Base-by-base conservation (phyloP, 2,888 invertebrate genomes). In the Oegoconia quadripuncta region DNA sequence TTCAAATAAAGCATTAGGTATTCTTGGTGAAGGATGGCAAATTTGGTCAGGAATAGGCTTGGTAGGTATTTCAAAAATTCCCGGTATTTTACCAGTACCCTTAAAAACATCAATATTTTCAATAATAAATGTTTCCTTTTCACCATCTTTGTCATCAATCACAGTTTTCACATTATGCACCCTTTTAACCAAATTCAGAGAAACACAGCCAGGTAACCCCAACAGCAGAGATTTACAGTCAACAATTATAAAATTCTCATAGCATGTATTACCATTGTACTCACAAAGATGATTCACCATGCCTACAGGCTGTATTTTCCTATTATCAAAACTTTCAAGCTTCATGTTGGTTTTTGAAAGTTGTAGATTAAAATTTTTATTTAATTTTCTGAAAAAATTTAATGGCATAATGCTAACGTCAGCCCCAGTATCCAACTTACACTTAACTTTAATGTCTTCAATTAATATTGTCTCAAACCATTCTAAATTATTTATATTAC, bases 341-440 rank as follows among this genome's bases (percentile, higher is more conserved):
- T n/a, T n/a, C 3, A 27, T 9, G 2, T 27, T n/a, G 2, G 6
- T 11, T 3, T 2, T 2, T 27, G n/a, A 2, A 2, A 3, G 3
- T 3, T 27, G 6, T 2, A 27, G 12, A 4, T 18, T 32, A 9
- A 18, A 18, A 1, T 17, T 18, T 17, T 15, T 32, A 3, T 32
- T 18, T 8, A 32, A 3, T 32, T 32, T 32, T 11, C 18, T 20
- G 18, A 32, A 32, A 18, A 18, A 18, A 7, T 3, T 6, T 4
- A 11, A 3, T 8, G 45, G 37, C 47, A 47, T 40, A 7, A 46
- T 27, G 31, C 44, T 47, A 0, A 47, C 34, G 23, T 47, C 47
- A 3, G 44, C 44, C 23, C 47, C 47, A 7, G 39, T 44, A 22
- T 47, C 44, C n/a, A 44, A 29, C 16, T 33, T 39, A 27, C 42